These are phyloP conservation scores for Pycnomerus fuliginosus DNA, from an alignment of 2,888 invertebrate genomes.

Conservation along the genomic window DNA sequence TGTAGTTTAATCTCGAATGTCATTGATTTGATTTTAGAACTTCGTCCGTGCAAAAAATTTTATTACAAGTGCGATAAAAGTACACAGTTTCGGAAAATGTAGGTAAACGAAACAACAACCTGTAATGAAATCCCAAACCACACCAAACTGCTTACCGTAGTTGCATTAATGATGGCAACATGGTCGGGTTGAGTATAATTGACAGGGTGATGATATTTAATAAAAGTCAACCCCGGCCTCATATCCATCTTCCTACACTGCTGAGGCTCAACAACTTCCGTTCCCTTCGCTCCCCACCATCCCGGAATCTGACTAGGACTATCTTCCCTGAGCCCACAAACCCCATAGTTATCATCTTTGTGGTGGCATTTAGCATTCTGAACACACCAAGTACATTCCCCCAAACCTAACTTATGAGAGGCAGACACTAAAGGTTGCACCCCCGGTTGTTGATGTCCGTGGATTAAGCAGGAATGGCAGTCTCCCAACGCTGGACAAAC, in stretches of 20 bases:
- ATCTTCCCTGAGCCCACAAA: conserved; percentile 76
- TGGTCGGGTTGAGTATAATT: conserved; percentile 87
- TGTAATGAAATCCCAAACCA: too few relatives aligned
- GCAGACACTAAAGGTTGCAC: conserved; percentile 58
- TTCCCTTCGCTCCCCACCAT: conserved; percentile 88
- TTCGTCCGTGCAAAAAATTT: too few relatives aligned
- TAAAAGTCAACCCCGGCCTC: conserved; percentile 84
- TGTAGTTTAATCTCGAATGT: too few relatives aligned
- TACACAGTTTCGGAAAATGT: too few relatives aligned
- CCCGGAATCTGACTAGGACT: conserved; percentile 79
- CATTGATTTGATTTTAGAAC: too few relatives aligned
- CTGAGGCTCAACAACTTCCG: conserved; percentile 60
- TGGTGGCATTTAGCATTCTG: conserved; percentile 89
- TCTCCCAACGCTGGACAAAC: conserved; percentile 86
- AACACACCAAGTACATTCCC: conserved; percentile 90
- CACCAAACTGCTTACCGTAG: conserved; percentile 66
- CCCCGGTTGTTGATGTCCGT: conserved; percentile 62
- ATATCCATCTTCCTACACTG: conserved; percentile 78
- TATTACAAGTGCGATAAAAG: too few relatives aligned
- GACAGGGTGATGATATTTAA: conserved; percentile 84
- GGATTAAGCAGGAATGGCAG: conserved; percentile 87
- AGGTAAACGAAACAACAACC: too few relatives aligned
- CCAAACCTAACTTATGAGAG: conserved; percentile 74
- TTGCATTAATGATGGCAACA: conserved; percentile 82
- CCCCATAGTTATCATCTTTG: conserved; percentile 78